These are phyloP conservation scores for Trachelus troglodyta DNA, from an alignment of 2,888 invertebrate genomes.

Conservation along the genomic window DNA sequence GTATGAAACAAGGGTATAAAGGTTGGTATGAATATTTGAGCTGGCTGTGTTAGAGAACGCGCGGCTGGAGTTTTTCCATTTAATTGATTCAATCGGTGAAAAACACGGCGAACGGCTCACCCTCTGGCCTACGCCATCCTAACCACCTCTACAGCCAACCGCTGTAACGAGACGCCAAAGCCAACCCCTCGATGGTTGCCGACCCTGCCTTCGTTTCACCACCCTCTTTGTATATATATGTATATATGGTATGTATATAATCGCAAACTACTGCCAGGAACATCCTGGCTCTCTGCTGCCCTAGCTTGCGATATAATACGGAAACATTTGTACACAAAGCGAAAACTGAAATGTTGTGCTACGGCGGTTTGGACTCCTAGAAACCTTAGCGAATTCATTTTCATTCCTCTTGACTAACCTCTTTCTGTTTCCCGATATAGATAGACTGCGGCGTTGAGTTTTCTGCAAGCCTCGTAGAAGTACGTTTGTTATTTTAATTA, in stretches of 20 bases:
- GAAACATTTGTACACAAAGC: conserved; percentile 59
- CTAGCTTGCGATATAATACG: conserved; percentile 44
- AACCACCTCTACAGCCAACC: conserved; percentile 53
- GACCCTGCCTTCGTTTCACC: conserved; percentile 12
- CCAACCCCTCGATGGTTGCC: conserved; percentile 52
- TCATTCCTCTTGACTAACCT: conserved; percentile 14
- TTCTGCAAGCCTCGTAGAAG: conserved; percentile 11
- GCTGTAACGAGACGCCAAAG: conserved; percentile 63
- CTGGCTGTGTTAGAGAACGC: conserved; percentile 20
- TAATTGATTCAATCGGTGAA: conserved; percentile 67
- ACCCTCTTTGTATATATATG: conserved; percentile 12
- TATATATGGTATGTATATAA: not conserved
- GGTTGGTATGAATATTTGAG: conserved; percentile 51
- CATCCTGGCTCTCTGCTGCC: conserved; percentile 2
- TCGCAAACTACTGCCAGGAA: conserved; percentile 10
- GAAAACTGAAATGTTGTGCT: conserved; percentile 34
- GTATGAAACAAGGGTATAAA: not conserved
- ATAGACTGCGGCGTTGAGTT: conserved; percentile 1
- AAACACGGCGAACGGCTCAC: conserved; percentile 60
- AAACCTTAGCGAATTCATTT: not conserved
- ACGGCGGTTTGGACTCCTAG: not conserved
- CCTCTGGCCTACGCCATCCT: conserved; percentile 26
- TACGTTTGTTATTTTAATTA: conserved; percentile 63
- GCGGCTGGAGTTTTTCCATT: conserved; percentile 35
- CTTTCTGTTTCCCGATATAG: conserved; percentile 13